phyloP scores from a whole-genome alignment of 2,113 vertebrate genomes.

The Polypterus senegalus region DNA sequence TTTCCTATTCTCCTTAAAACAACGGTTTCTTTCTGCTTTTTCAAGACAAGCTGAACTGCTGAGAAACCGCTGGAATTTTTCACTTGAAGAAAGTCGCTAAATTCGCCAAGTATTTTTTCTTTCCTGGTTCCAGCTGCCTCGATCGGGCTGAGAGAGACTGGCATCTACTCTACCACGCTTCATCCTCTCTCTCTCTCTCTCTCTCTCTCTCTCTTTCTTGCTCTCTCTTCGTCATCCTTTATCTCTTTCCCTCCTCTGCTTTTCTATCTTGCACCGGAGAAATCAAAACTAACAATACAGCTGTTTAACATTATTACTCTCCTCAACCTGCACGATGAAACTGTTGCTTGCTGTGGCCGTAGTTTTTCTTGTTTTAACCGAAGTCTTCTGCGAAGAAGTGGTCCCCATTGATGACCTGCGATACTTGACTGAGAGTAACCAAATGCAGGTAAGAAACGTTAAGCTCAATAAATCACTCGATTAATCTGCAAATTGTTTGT shows the following conservation, averaged over 20 bases:
- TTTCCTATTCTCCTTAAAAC: conserved; percentile 7
- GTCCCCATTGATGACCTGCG: conserved; percentile 56
- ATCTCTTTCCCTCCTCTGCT: neutral
- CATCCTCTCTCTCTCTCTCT: neutral
- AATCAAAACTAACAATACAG: neutral
- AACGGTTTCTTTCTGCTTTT: conserved; percentile 17
- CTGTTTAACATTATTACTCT: conserved; percentile 1
- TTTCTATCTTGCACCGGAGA: neutral
- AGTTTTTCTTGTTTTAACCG: conserved; percentile 52
- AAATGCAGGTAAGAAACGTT: conserved; percentile 55
- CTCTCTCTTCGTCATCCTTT: neutral
- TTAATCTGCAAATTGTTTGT: too few relatives aligned
- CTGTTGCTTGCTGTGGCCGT: conserved; percentile 53
- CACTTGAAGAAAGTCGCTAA: neutral
- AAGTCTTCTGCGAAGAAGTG: conserved; percentile 57
- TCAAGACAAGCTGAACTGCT: neutral
- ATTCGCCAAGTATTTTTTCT: neutral
- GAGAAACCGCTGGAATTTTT: neutral
- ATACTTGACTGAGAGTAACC: conserved; percentile 66
- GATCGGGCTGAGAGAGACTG: neutral
- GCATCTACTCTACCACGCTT: neutral
- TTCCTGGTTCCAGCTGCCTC: neutral
- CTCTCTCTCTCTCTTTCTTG: neutral
- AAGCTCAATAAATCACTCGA: too few relatives aligned
- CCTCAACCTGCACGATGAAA: conserved; percentile 57